Evolutionary conservation across 2,113 vertebrate species (phyloP).

Genomic region (Thomomys bottae): DNA sequence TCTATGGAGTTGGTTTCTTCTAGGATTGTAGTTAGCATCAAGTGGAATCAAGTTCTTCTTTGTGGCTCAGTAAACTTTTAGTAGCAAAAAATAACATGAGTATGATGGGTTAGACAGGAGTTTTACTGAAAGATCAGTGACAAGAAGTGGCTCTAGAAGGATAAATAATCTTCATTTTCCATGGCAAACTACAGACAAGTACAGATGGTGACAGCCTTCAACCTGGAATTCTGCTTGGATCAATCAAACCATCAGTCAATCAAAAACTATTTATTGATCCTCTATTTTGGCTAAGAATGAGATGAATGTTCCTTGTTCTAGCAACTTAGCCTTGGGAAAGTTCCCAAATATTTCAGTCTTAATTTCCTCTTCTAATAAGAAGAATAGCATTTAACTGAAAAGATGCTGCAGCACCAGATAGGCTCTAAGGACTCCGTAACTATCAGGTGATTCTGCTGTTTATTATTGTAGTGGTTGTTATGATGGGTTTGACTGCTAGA

Average conservation of each 20-base stretch:
- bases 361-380: constrained; percentile 27
- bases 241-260: constrained; percentile 70
- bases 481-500: not conserved
- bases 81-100: constrained; percentile 71
- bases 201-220: constrained; percentile 69
- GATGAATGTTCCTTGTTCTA: not conserved
- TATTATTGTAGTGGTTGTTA: not conserved
- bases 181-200: constrained; percentile 73
- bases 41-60: constrained; percentile 59
- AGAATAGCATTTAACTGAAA: not conserved
- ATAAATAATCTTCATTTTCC: constrained; percentile 74
- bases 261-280: constrained; percentile 75
- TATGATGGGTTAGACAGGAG: constrained; percentile 68
- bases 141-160: constrained; percentile 70
- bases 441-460: not conserved
- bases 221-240: constrained; percentile 63
- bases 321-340: constrained; percentile 34
- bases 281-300: constrained; percentile 60
- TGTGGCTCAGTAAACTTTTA: constrained; percentile 69
- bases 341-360: constrained; percentile 25
- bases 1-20: not conserved
- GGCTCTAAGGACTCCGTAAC: not conserved
- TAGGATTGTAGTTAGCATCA: constrained; percentile 42
- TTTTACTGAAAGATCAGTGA: constrained; percentile 72
- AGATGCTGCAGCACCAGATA: not conserved